phyloP scores from a whole-genome alignment of 2,113 vertebrate genomes.

The Prionailurus viverrinus region DNA sequence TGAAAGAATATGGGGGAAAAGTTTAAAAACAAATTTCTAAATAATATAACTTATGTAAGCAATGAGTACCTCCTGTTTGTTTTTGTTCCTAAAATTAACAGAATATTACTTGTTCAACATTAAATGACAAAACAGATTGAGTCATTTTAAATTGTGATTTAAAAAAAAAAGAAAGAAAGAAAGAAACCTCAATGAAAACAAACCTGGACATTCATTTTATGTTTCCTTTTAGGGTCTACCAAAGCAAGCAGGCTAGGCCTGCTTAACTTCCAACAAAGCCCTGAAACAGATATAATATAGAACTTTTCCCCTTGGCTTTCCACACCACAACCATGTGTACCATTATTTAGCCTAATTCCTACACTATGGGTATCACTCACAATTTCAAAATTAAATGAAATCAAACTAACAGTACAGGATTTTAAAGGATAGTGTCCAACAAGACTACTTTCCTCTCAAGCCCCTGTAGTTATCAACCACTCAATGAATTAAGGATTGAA shows the following conservation, averaged over 20 bases:
- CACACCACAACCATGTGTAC: background rate
- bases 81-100: slow-evolving; percentile 10
- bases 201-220: background rate
- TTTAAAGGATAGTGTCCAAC: background rate
- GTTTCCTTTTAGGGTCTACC: background rate
- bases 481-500: background rate
- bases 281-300: background rate
- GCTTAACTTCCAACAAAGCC: background rate
- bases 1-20: background rate
- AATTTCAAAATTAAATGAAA: slow-evolving; percentile 27
- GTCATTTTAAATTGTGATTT: background rate
- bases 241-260: background rate
- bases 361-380: background rate
- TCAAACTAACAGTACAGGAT: background rate
- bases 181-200: slow-evolving; percentile 12
- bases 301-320: background rate
- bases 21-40: background rate
- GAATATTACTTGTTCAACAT: slow-evolving; percentile 11
- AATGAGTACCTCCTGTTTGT: background rate
- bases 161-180: background rate
- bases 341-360: background rate
- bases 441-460: background rate
- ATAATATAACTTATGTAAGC: background rate
- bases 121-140: background rate
- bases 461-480: background rate